phyloP scores from a whole-genome alignment of 2,113 vertebrate species.

The Cyanoramphus novaezelandiae region DNA sequence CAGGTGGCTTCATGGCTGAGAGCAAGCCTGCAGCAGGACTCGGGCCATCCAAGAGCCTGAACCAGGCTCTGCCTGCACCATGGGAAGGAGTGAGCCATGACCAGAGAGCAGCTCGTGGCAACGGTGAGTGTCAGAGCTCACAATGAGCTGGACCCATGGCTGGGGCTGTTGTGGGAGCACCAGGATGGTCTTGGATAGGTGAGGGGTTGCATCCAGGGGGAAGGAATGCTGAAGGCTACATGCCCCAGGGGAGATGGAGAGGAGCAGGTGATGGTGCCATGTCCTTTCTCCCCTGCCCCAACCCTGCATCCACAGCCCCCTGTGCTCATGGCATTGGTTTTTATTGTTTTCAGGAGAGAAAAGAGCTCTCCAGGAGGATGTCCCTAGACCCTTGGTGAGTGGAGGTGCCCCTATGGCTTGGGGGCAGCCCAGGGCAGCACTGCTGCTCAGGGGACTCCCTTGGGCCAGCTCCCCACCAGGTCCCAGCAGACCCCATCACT shows the following conservation, averaged over 20 bases:
- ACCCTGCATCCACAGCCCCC: neutral
- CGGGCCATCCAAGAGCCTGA: neutral
- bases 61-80: neutral
- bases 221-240: neutral
- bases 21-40: neutral
- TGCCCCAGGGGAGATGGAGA: neutral
- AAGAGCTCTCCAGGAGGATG: neutral
- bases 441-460: accelerated
- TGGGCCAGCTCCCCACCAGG: neutral
- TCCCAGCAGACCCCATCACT: neutral
- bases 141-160: neutral
- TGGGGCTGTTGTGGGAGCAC: neutral
- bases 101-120: neutral
- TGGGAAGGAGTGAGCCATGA: neutral
- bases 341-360: neutral
- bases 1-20: neutral
- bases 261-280: neutral
- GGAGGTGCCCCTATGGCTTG: neutral
- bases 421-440: neutral
- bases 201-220: neutral
- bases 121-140: neutral
- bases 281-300: neutral
- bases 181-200: neutral
- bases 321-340: neutral
- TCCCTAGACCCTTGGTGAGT: neutral